These are phyloP conservation scores for Fulmarus glacialis DNA, from an alignment of 2,113 vertebrate genomes.

Conservation along the genomic window DNA sequence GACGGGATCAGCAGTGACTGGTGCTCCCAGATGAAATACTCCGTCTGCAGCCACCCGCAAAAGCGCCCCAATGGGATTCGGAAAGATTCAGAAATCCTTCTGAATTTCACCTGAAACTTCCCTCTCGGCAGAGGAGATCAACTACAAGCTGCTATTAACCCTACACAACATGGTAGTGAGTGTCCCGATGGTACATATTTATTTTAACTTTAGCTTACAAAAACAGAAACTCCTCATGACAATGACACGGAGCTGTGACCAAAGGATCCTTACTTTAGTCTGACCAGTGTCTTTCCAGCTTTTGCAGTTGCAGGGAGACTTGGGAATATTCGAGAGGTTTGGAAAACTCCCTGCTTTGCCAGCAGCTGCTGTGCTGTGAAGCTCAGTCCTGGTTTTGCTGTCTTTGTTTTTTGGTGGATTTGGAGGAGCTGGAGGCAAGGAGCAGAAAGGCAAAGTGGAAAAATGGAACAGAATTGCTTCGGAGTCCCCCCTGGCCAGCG, in stretches of 20 bases:
- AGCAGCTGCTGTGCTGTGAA: not conserved
- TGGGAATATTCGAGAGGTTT: not conserved
- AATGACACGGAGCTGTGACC: not conserved
- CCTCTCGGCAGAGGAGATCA: not conserved
- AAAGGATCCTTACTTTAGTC: not conserved
- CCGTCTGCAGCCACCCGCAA: not conserved
- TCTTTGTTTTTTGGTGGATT: not conserved
- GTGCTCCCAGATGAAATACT: not conserved
- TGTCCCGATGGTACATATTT: fast-evolving
- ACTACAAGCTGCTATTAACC: not conserved
- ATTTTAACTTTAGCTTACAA: not conserved
- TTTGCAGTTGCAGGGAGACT: not conserved
- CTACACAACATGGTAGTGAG: fast-evolving
- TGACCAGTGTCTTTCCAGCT: not conserved
- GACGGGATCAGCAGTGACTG: not conserved
- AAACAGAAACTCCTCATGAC: not conserved
- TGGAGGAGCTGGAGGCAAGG: not conserved
- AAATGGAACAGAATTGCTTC: not conserved
- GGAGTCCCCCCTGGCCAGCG: not conserved
- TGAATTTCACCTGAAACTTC: not conserved
- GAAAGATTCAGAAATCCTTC: not conserved
- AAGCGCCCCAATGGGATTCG: not conserved
- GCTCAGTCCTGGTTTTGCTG: not conserved
- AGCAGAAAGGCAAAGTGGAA: no score
- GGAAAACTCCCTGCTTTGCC: not conserved